Evolutionary conservation across 2,113 vertebrate genomes (phyloP).

Genomic region (Pteronura brasiliensis): DNA sequence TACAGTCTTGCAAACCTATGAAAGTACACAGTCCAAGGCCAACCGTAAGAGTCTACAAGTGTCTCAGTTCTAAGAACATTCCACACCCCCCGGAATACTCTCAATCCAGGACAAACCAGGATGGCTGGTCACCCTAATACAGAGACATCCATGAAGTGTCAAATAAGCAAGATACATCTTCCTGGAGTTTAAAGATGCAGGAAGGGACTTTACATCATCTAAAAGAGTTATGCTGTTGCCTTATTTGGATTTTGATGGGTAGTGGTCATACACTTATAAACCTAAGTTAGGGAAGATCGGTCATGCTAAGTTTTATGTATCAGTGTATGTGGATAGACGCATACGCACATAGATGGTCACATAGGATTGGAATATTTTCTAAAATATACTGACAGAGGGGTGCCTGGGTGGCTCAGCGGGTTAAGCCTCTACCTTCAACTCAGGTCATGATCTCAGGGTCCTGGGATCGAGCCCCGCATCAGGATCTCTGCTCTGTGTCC

Average conservation of each 20-base stretch:
- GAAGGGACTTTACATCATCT: background rate
- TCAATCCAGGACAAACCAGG: background rate
- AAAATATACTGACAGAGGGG: background rate
- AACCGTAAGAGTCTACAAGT: background rate
- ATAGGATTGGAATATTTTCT: background rate
- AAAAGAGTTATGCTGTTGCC: background rate
- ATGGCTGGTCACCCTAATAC: background rate
- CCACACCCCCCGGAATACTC: background rate
- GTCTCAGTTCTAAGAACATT: background rate
- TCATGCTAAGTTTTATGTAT: background rate
- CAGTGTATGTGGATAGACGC: background rate
- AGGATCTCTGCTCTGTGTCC: no score
- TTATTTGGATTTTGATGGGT: background rate
- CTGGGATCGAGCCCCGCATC: no score
- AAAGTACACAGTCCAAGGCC: background rate
- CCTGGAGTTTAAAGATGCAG: background rate
- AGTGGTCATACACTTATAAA: background rate
- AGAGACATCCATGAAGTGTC: background rate
- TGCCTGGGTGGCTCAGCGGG: no score
- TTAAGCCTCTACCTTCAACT: no score
- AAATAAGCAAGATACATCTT: slow-evolving; percentile 44
- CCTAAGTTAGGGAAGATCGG: background rate
- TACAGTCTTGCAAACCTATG: background rate
- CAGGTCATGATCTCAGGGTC: no score
- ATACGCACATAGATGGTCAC: background rate